A percentile compares a stretch with the other conserved stretches of the same genome.
Evolutionary conservation across 2,888 invertebrate species (phyloP).

Genomic region (Teleogryllus oceanicus): DNA sequence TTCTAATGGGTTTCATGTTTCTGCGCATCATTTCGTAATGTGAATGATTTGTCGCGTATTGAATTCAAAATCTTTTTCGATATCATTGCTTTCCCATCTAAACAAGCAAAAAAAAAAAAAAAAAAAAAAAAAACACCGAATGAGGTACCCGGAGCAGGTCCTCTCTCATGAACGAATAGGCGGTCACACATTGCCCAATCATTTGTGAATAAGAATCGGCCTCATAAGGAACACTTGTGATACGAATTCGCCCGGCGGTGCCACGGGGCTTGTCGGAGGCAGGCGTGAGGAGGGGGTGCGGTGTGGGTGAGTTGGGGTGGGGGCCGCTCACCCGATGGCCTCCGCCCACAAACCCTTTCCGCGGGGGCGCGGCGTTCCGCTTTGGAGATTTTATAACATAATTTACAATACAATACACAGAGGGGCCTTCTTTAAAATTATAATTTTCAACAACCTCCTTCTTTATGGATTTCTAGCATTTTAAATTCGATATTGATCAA

Average conservation of each 20-base stretch:
- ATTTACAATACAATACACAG: neutral
- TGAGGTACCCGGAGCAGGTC: too few species aligned
- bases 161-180: too few species aligned
- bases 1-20: too few species aligned
- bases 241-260: neutral
- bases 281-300: neutral
- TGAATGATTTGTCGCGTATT: too few species aligned
- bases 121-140: too few species aligned
- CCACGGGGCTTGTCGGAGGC: neutral
- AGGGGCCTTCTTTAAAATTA: neutral
- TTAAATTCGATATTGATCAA: conserved; percentile 18
- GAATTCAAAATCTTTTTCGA: too few species aligned
- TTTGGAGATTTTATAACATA: neutral
- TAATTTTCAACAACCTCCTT: neutral
- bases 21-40: too few species aligned
- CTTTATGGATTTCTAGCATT: neutral
- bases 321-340: neutral
- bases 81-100: too few species aligned
- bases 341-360: neutral
- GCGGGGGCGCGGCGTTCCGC: neutral
- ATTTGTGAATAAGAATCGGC: too few species aligned
- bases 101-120: too few species aligned
- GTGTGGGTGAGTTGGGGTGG: neutral
- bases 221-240: neutral
- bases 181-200: too few species aligned